These are phyloP conservation scores for Apodemia hepburni DNA, from an alignment of 2,888 invertebrate species.

Conservation along the genomic window DNA sequence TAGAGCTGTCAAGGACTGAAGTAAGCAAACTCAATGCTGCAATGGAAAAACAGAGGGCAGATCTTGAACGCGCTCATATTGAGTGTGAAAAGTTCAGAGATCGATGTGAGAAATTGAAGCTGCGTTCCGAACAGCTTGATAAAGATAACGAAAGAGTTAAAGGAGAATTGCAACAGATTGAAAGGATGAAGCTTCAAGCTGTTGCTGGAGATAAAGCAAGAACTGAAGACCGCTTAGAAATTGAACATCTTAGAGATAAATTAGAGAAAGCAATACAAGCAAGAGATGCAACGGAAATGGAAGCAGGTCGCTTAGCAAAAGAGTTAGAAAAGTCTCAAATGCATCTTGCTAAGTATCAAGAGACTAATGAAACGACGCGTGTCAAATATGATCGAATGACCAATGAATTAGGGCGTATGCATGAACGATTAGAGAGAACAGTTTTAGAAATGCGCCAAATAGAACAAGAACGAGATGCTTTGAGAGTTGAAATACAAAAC, in stretches of 20 bases:
- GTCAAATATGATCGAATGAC: slow-evolving; percentile 93
- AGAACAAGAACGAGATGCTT: slow-evolving; percentile 87
- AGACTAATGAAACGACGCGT: slow-evolving; percentile 89
- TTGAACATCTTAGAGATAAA: slow-evolving; percentile 91
- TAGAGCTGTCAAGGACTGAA: slow-evolving; percentile 90
- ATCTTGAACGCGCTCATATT: slow-evolving; percentile 91
- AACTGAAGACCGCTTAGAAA: slow-evolving; percentile 86
- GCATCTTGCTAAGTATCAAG: slow-evolving; percentile 90
- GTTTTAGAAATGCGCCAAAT: slow-evolving; percentile 84
- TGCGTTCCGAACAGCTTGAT: slow-evolving; percentile 84
- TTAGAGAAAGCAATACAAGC: slow-evolving; percentile 91
- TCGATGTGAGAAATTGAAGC: slow-evolving; percentile 90
- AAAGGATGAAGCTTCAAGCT: slow-evolving; percentile 86
- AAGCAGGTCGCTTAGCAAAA: slow-evolving; percentile 90
- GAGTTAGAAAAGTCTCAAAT: slow-evolving; percentile 93
- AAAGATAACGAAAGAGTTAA: slow-evolving; percentile 77
- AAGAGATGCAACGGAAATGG: slow-evolving; percentile 91
- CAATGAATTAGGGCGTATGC: slow-evolving; percentile 89
- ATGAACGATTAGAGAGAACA: slow-evolving; percentile 88
- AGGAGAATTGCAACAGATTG: slow-evolving; percentile 83
- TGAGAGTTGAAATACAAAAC: slow-evolving; percentile 85
- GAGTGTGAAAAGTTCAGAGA: slow-evolving; percentile 94
- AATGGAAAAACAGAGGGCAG: slow-evolving; percentile 90
- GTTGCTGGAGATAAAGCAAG: slow-evolving; percentile 83
- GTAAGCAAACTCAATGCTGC: slow-evolving; percentile 85